Evolutionary conservation across 2,888 invertebrate species (phyloP).

Genomic region (Dendrolimus houi): DNA sequence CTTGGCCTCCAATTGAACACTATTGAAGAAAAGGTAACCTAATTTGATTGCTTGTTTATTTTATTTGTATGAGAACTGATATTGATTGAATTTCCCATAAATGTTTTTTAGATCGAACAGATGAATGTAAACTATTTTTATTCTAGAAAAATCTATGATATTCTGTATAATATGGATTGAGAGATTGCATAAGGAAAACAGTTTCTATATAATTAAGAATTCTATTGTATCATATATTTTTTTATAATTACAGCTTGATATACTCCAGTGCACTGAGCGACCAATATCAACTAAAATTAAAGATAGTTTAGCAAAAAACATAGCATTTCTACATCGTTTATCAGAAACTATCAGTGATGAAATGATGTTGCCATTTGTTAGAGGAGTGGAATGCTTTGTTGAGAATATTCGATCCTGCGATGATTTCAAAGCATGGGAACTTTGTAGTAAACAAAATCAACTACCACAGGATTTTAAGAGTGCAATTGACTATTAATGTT

Average conservation of each 20-base stretch:
- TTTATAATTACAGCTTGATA: slow-evolving; percentile 51
- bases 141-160: no score
- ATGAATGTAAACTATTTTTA: no score
- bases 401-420: slow-evolving; percentile 59
- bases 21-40: slow-evolving; percentile 53
- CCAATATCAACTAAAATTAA: slow-evolving; percentile 55
- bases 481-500: slow-evolving; percentile 60
- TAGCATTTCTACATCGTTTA: slow-evolving; percentile 57
- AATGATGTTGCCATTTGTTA: slow-evolving; percentile 58
- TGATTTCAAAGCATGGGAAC: slow-evolving; percentile 68
- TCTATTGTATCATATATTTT: background rate
- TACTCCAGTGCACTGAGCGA: slow-evolving; percentile 59
- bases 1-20: slow-evolving; percentile 52
- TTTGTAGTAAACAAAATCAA: slow-evolving; percentile 57
- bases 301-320: slow-evolving; percentile 59
- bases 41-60: background rate
- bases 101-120: no score
- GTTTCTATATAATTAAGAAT: background rate
- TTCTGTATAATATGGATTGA: no score
- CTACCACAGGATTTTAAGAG: slow-evolving; percentile 64
- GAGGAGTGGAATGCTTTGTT: slow-evolving; percentile 62
- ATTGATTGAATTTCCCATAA: no score
- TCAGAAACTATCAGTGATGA: slow-evolving; percentile 63
- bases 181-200: background rate
- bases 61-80: no score